These are phyloP conservation scores for Pogona vitticeps DNA, from an alignment of 2,113 vertebrate genomes.

Conservation along the genomic window DNA sequence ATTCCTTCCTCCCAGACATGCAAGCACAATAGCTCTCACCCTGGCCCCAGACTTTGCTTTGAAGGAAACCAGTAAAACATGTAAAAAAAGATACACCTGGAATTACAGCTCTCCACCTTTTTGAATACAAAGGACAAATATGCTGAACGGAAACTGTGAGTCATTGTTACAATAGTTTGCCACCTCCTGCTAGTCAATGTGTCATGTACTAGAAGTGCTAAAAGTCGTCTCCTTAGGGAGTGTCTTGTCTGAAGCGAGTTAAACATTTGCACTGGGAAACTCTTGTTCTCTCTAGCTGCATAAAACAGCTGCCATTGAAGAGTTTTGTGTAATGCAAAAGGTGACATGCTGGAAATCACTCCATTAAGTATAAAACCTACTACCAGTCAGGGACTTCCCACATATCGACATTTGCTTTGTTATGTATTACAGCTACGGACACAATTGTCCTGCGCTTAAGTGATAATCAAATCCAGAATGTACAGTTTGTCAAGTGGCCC, in stretches of 20 bases:
- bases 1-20: neutral
- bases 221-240: neutral
- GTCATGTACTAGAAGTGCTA: neutral
- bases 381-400: neutral
- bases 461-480: neutral
- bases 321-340: neutral
- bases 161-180: neutral
- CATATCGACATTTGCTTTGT: neutral
- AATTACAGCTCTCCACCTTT: neutral
- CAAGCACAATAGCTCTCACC: neutral
- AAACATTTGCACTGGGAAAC: neutral
- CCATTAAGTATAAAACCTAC: neutral
- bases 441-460: neutral
- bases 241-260: neutral
- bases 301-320: neutral
- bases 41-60: neutral
- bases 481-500: neutral
- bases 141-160: slow-evolving; percentile 9
- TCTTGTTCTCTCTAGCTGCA: neutral
- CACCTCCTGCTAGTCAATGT: neutral
- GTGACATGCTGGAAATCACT: neutral
- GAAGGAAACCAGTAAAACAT: neutral
- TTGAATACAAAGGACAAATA: slow-evolving; percentile 4
- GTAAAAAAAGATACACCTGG: neutral
- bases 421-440: neutral